phyloP scores from a whole-genome alignment of 1,140 invertebrate species.

The Palaemon carinicauda region DNA sequence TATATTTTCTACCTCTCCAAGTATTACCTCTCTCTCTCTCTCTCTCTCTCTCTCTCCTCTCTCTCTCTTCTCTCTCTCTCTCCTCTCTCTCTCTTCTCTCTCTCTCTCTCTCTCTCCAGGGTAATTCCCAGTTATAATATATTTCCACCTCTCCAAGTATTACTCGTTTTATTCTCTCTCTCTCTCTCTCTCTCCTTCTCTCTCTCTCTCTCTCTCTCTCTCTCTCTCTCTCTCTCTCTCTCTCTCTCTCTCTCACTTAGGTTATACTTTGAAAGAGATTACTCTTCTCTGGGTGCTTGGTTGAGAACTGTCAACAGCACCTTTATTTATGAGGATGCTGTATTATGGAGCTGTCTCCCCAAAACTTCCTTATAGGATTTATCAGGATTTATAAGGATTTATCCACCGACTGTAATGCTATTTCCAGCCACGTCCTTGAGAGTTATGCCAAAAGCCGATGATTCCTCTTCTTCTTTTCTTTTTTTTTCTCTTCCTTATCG shows the following conservation, averaged over 20 bases:
- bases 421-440: not conserved
- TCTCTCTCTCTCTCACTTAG: not conserved
- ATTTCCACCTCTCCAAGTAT: too few relatives aligned
- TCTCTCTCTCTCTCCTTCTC: not conserved
- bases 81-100: too few relatives aligned
- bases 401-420: not conserved
- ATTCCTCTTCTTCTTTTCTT: not conserved
- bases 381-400: not conserved
- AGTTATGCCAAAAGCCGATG: not conserved
- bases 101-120: too few relatives aligned
- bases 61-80: too few relatives aligned
- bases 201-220: not conserved
- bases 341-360: not conserved
- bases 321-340: slow-evolving; percentile 1
- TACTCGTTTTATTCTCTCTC: not conserved
- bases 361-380: slow-evolving; percentile 10
- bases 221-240: not conserved
- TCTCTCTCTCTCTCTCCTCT: too few relatives aligned
- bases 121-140: too few relatives aligned
- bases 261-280: too few relatives aligned
- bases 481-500: not conserved
- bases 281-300: not conserved
- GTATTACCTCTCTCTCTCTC: too few relatives aligned
- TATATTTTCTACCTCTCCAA: too few relatives aligned
- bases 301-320: not conserved